phyloP scores from a whole-genome alignment of 1,140 invertebrate species.

The Eufriesea mexicana region DNA sequence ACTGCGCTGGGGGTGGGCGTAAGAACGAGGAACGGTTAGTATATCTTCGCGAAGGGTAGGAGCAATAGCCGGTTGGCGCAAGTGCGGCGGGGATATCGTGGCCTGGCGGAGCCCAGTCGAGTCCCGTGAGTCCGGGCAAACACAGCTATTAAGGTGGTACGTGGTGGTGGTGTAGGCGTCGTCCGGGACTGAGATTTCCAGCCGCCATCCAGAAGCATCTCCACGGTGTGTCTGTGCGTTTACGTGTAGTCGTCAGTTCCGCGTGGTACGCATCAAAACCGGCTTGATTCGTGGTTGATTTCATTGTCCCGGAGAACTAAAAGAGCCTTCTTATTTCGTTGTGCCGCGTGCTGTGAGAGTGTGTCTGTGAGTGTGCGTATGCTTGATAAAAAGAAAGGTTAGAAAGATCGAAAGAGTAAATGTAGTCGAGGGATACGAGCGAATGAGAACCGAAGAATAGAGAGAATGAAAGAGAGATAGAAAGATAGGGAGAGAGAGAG shows the following conservation, averaged over 20 bases:
- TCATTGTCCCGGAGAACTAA: not conserved
- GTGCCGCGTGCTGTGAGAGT: conserved; percentile 48
- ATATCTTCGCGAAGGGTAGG: conserved; percentile 51
- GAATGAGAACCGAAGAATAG: conserved; percentile 6
- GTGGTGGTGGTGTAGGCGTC: conserved; percentile 70
- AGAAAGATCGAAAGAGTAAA: conserved; percentile 27
- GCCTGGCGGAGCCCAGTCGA: conserved; percentile 77
- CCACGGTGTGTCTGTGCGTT: conserved; percentile 26
- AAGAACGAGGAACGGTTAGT: conserved; percentile 58
- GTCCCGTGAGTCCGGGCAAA: conserved; percentile 81
- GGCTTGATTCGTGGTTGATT: not conserved
- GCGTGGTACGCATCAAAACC: conserved; percentile 52
- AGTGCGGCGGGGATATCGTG: conserved; percentile 57
- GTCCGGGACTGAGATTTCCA: conserved; percentile 62
- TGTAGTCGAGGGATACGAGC: not conserved
- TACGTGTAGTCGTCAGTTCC: conserved; percentile 4
- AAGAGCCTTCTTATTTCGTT: conserved; percentile 45
- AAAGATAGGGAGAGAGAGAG: not conserved
- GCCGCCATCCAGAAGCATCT: conserved; percentile 59
- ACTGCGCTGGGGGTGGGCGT: conserved; percentile 50
- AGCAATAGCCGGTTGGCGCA: conserved; percentile 61
- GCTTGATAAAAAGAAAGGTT: conserved; percentile 17
- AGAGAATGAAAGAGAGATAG: not conserved
- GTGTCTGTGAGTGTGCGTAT: conserved; percentile 9
- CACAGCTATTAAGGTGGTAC: conserved; percentile 69